These are phyloP conservation scores for Poeciliopsis infans DNA, from an alignment of 2,797 vertebrate species.

Conservation along the genomic window DNA sequence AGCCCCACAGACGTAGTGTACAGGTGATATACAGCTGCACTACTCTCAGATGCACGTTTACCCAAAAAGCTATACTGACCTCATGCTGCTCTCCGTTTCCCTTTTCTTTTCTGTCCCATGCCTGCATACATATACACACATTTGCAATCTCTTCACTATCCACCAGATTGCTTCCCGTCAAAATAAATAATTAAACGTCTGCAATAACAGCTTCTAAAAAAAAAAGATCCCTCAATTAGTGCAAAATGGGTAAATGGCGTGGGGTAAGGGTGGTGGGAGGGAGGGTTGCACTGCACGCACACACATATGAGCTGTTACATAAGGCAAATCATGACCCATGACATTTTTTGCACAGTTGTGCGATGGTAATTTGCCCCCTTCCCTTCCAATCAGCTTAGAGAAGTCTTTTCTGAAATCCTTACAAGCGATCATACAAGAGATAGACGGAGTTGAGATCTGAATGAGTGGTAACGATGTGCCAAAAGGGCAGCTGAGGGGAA, in stretches of 20 bases:
- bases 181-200: slow-evolving; percentile 83
- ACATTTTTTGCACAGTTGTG: slow-evolving; percentile 72
- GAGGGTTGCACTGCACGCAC: slow-evolving; percentile 61
- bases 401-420: slow-evolving; percentile 75
- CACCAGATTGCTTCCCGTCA: slow-evolving; percentile 79
- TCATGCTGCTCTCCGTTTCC: slow-evolving; percentile 17
- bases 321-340: slow-evolving; percentile 73
- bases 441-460: slow-evolving; percentile 45
- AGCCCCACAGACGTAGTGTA: slow-evolving; percentile 45
- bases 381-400: slow-evolving; percentile 77
- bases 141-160: slow-evolving; percentile 57
- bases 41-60: slow-evolving; percentile 46
- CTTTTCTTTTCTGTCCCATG: slow-evolving; percentile 7
- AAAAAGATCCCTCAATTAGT: slow-evolving; percentile 82
- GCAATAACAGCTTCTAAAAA: slow-evolving; percentile 80
- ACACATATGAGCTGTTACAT: slow-evolving; percentile 67
- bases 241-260: slow-evolving; percentile 75
- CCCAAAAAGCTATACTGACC: slow-evolving; percentile 59
- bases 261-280: slow-evolving; percentile 50
- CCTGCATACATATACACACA: slow-evolving; percentile 20
- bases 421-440: slow-evolving; percentile 70
- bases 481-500: slow-evolving; percentile 41
- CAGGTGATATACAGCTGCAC: slow-evolving; percentile 42
- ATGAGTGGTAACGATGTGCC: slow-evolving; percentile 59
- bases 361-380: slow-evolving; percentile 73